Base-by-base conservation (phyloP, 2,797 vertebrate species). In the Rhincodon typus region DNA sequence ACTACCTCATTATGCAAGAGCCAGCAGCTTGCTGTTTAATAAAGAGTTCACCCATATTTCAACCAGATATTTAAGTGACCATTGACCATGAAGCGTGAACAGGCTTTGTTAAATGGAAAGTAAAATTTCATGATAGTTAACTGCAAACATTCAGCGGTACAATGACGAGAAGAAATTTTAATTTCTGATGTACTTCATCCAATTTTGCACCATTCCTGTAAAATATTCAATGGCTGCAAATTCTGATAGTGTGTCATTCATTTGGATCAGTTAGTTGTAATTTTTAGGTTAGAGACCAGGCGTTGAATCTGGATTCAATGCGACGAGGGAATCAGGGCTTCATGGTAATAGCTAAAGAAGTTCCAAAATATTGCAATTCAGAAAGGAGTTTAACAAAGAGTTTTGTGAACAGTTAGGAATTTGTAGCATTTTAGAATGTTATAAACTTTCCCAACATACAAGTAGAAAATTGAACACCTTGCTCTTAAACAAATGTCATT, bases 21-120 rank as follows among this genome's bases (percentile, higher is more conserved):
- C 4, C 94, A 72, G 70, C 70, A 53, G 53, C 94, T 77, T 77
- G 50, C 46, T 95, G 70, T n/a, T 95, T 70, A 77, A 95, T 95
- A 30, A 95, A 30, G 46, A 95, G 77, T 77, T 95, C 79, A 46
- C 19, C 38, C 79, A 46, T 38, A 42, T 46, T 84, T 84, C 42
- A 42, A 42, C 19, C 19, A 84, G 38, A 42, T 6, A 42, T 21
- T 13, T 3, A 79, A 79, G 74, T 79, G 74, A 46, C 38, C 79
- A 5, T 84, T 42, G 38, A 19, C 42, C 5, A 23, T 42, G 38
- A 42, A 42, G 19, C 27, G 38, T 82, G n/a, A 82, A 82, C n/a
- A 23, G 38, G 42, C 38, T 84, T 42, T 42, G 5, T 42, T 15
- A 42, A 10, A 38, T 2, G 38, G 38, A 19, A 84, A 84, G 79